Conservation (phyloP, 1,140 invertebrate genomes). For the Aphaenogaster floridana region DNA sequence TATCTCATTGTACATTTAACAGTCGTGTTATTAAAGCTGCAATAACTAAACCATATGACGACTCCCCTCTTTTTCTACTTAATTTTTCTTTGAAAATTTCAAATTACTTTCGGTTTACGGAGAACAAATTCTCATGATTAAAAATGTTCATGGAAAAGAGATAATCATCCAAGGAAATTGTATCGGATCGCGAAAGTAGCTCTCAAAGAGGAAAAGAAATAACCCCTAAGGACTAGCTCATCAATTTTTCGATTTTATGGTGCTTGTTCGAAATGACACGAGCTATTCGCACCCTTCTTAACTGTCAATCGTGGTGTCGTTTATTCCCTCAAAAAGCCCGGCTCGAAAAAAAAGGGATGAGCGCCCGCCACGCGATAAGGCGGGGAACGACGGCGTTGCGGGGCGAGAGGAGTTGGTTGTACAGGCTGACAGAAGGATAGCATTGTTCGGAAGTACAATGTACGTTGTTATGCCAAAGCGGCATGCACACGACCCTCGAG, state of each 20-base stretch:
- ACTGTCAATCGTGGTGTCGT: constrained; percentile 59
- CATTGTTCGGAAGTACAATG: constrained; percentile 82
- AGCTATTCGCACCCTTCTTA: constrained; percentile 51
- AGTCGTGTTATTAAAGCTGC: not conserved
- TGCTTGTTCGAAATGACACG: constrained; percentile 46
- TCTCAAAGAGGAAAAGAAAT: not conserved
- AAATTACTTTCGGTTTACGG: not conserved
- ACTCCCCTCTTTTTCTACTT: too few relatives aligned
- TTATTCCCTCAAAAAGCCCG: constrained; percentile 48
- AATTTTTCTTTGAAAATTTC: not conserved
- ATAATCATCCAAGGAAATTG: not conserved
- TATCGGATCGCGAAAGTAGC: not conserved
- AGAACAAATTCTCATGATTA: not conserved
- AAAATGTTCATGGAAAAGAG: not conserved
- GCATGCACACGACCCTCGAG: constrained; percentile 72
- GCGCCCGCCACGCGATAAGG: constrained; percentile 72
- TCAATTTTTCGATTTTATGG: constrained; percentile 52
- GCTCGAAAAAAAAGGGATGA: constrained; percentile 73
- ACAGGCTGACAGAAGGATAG: constrained; percentile 65
- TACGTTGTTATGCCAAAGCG: constrained; percentile 80
- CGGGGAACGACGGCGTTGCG: constrained; percentile 26
- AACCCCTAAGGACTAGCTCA: not conserved
- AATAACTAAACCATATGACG: not conserved
- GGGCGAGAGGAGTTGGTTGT: not conserved
- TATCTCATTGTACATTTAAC: constrained; percentile 21